Evolutionary conservation across 2,797 vertebrate species (phyloP).

Genomic region (Heterohyrax brucei): DNA sequence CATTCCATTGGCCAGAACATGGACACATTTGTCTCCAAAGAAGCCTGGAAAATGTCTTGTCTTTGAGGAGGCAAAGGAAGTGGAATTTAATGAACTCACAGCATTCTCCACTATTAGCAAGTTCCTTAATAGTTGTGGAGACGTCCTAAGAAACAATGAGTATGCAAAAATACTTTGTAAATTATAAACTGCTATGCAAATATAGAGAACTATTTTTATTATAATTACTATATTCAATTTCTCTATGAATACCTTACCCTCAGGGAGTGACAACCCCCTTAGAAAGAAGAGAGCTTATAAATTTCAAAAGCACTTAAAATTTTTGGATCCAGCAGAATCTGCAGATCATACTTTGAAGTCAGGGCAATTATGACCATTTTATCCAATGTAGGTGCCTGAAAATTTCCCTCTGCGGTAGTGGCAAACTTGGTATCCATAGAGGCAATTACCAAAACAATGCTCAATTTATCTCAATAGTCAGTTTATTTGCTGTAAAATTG

Average conservation of each 20-base stretch:
- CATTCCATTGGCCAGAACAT: background rate
- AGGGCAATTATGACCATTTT: background rate
- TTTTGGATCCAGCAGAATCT: slow-evolving; percentile 62
- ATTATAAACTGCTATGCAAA: slow-evolving; percentile 79
- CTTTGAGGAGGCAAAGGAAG: slow-evolving; percentile 68
- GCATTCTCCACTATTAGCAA: slow-evolving; percentile 65
- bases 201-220: slow-evolving; percentile 74
- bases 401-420: background rate
- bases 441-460: slow-evolving; percentile 56
- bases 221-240: slow-evolving; percentile 74
- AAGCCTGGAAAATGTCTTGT: slow-evolving; percentile 2
- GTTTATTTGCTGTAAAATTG: slow-evolving; percentile 66
- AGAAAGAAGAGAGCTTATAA: slow-evolving; percentile 54
- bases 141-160: slow-evolving; percentile 73
- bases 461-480: slow-evolving; percentile 70
- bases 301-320: slow-evolving; percentile 67
- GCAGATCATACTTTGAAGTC: slow-evolving; percentile 49
- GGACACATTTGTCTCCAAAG: background rate
- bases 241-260: slow-evolving; percentile 74
- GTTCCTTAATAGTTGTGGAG: slow-evolving; percentile 66
- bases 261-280: slow-evolving; percentile 58
- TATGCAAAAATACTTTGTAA: slow-evolving; percentile 78
- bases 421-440: background rate
- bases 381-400: background rate
- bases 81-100: slow-evolving; percentile 23